Evolutionary conservation across 2,113 vertebrate species (phyloP).

Genomic region (Gymnorhina tibicen): DNA sequence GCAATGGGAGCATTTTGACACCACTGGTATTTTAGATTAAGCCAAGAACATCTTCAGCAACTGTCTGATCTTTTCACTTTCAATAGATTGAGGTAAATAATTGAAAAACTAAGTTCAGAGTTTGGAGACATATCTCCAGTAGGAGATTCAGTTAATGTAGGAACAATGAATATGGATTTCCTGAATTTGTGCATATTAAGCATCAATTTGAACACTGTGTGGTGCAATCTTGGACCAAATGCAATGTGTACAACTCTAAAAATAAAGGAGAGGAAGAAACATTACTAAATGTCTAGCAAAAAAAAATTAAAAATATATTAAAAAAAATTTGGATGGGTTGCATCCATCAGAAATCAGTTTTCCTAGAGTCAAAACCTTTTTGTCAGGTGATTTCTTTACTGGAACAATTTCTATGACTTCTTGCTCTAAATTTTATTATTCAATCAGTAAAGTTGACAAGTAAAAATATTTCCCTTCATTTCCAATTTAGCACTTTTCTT

Average conservation of each 20-base stretch:
- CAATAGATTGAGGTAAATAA: neutral
- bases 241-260: neutral
- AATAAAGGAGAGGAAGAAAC: neutral
- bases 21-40: neutral
- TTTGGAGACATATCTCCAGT: neutral
- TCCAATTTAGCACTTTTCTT: neutral
- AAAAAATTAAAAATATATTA: neutral
- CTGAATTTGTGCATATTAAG: neutral
- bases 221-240: neutral
- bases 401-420: conserved; percentile 17
- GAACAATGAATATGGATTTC: neutral
- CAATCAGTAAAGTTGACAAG: neutral
- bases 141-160: neutral
- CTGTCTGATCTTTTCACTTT: neutral
- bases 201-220: neutral
- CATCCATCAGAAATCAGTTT: neutral
- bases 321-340: neutral
- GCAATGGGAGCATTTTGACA: neutral
- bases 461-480: conserved; percentile 15
- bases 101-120: neutral
- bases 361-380: neutral
- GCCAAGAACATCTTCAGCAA: neutral
- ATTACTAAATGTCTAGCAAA: neutral
- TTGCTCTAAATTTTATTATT: conserved; percentile 17
- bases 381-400: neutral